Evolutionary conservation across 37 sponge, comb jelly and placozoan species (phyloP).

Genomic region (Hexactinellida sp.): DNA sequence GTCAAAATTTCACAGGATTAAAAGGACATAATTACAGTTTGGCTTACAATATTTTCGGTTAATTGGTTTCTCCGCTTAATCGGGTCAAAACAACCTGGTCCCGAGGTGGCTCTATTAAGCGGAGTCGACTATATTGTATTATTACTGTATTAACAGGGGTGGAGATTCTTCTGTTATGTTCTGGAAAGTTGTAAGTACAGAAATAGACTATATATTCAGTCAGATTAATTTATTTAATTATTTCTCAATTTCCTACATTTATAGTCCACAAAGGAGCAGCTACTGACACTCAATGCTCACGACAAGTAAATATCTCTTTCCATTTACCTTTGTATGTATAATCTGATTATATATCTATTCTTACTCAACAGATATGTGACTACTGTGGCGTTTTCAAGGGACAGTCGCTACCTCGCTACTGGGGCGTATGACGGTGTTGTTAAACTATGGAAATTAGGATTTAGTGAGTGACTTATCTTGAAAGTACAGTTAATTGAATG

Average conservation of each 20-base stretch:
- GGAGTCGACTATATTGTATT: neutral
- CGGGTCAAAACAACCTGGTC: too few relatives aligned
- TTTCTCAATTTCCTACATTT: neutral
- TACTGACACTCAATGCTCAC: neutral
- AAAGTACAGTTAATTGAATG: neutral
- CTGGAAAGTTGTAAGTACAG: slow-evolving; percentile 2
- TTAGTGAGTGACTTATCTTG: neutral
- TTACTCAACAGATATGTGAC: neutral
- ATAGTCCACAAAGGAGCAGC: neutral
- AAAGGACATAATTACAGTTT: too few relatives aligned
- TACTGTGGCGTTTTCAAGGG: neutral
- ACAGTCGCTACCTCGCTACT: neutral
- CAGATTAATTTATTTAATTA: too few relatives aligned
- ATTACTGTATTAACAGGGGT: neutral
- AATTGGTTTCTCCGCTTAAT: too few relatives aligned
- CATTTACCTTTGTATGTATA: neutral
- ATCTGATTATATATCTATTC: neutral
- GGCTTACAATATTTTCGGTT: too few relatives aligned
- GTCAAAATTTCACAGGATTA: too few relatives aligned
- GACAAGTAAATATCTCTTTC: neutral
- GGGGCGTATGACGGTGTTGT: slow-evolving; percentile 12
- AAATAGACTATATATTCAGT: neutral
- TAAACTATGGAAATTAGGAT: neutral
- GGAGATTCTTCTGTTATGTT: slow-evolving; percentile 17
- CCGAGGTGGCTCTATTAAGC: too few relatives aligned